Evolutionary conservation across 2,113 vertebrate genomes (phyloP).

Genomic region (Poecilia latipinna): DNA sequence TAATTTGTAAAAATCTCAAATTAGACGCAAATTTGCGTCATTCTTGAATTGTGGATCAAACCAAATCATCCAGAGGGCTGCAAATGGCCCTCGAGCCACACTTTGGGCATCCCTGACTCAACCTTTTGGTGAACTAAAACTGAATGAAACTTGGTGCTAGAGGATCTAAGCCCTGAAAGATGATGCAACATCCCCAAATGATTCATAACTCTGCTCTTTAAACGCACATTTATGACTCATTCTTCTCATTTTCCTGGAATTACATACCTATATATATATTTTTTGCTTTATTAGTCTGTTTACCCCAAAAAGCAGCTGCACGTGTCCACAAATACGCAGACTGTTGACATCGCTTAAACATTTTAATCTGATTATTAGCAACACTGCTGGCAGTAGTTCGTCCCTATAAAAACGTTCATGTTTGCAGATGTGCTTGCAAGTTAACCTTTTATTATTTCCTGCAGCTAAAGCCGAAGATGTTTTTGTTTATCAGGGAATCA

Average conservation of each 20-base stretch:
- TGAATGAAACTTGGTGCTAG: conserved; percentile 14
- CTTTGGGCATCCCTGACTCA: too few relatives aligned
- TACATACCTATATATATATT: background rate
- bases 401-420: background rate
- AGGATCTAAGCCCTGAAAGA: conserved; percentile 45
- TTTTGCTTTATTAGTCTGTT: conserved; percentile 28
- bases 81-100: too few relatives aligned
- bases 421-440: background rate
- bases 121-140: background rate
- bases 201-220: conserved; percentile 19
- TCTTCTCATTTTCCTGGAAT: background rate
- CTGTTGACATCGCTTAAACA: background rate
- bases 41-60: too few relatives aligned
- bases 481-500: background rate
- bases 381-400: background rate
- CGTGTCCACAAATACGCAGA: conserved; percentile 5
- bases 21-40: too few relatives aligned
- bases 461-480: background rate
- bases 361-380: conserved; percentile 1
- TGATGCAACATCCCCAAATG: conserved; percentile 35
- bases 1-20: too few relatives aligned
- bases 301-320: conserved; percentile 9
- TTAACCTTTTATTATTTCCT: background rate
- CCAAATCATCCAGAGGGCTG: too few relatives aligned
- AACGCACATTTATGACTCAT: conserved; percentile 24